phyloP scores from a whole-genome alignment of 2,797 vertebrate species.

The Acanthurus tractus region DNA sequence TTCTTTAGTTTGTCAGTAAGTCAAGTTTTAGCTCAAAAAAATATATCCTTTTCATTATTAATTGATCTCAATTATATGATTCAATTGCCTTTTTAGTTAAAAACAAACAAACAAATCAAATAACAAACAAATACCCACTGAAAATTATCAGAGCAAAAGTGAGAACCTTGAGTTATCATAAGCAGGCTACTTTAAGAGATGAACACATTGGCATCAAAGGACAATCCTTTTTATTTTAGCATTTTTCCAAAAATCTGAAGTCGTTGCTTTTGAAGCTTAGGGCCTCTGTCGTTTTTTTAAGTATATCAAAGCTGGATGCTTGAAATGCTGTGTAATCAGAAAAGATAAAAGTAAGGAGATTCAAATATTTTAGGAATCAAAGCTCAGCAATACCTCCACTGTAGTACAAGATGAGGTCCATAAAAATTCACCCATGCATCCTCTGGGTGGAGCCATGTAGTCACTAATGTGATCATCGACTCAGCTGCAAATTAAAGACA shows the following conservation, averaged over 20 bases:
- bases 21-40: background rate
- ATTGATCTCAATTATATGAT: background rate
- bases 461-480: constrained; percentile 44
- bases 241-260: constrained; percentile 12
- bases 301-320: background rate
- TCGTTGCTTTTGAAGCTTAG: background rate
- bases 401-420: background rate
- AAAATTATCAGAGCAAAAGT: background rate
- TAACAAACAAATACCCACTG: background rate
- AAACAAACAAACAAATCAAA: too few relatives aligned
- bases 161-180: background rate
- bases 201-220: background rate
- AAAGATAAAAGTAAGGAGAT: background rate
- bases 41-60: background rate
- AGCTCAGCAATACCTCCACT: background rate
- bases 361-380: background rate
- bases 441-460: constrained; percentile 78
- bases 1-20: background rate
- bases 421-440: constrained; percentile 39
- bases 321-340: background rate
- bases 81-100: background rate
- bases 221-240: too few relatives aligned
- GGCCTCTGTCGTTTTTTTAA: background rate
- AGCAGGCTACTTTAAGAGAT: background rate
- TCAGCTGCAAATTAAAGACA: constrained; percentile 6